Base-by-base conservation (phyloP, 2,113 vertebrate species). In the Archilochus colubris region DNA sequence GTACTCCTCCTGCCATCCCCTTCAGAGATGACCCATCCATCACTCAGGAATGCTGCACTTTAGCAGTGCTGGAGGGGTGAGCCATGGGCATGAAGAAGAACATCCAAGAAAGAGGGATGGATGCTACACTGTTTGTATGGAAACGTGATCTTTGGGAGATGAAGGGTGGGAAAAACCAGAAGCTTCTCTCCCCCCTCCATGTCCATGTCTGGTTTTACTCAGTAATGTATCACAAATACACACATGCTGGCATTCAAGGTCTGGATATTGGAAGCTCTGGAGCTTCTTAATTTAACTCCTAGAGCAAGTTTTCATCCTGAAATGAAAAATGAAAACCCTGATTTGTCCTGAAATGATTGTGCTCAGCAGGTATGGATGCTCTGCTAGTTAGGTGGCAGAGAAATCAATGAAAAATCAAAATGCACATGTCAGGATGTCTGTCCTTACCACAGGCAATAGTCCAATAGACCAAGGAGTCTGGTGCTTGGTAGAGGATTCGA, bases 401-500 rank as follows among this genome's bases (percentile, higher is more conserved):
- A 38, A 38, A 55, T 21, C 31, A 69, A 91, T 58, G 33, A 59
- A 82, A 46, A 76, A 63, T 16, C 68, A 75, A 85, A 86, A 44
- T 11, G 57, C 67, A 20, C 36, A 14, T 6, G 36, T 51, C 57
- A 48, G 30, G 40, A 43, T 7, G 16, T 15, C 18, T n/a, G 54
- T 84, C 93, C 99, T 97, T 98, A 99, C 99, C 99, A 87, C 99
- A 99, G 89, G 99, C 99, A 17, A 99, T 99, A 95, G 98, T 99
- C 98, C 99, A 99, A 83, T 99, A 99, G 55, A 98, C 97, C 84
- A 99, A 96, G 57, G 99, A 99, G 95, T 99, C 99, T 4, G 99
- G 99, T 11, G 99, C 99, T 96, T 99, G 99, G 96, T 99, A 99
- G 24, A 99, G 98, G 95, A 99, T 99, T 91, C 99, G 98, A 94